These are phyloP conservation scores for Mastacembelus armatus DNA, from an alignment of 2,797 vertebrate genomes.

Conservation along the genomic window DNA sequence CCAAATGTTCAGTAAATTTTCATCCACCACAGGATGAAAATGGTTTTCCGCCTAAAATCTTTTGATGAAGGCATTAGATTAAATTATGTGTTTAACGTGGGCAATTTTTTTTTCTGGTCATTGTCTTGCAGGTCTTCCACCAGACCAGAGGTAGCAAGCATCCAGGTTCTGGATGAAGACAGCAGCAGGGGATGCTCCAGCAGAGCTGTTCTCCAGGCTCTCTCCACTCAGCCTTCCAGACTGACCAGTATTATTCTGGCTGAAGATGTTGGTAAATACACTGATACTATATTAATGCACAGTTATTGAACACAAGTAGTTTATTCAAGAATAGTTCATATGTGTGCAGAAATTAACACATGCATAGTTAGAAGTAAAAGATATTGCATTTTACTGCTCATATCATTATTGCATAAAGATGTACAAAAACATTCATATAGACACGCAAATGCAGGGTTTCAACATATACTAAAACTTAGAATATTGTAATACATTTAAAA, in stretches of 20 bases:
- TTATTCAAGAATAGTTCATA: background rate
- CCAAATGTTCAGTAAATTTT: too few relatives aligned
- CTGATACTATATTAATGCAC: background rate
- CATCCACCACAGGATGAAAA: too few relatives aligned
- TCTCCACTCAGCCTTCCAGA: slow-evolving; percentile 86
- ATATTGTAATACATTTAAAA: background rate
- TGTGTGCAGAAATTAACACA: background rate
- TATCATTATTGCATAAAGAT: too few relatives aligned
- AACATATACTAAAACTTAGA: too few relatives aligned
- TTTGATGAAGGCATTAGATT: too few relatives aligned
- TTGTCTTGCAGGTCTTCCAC: slow-evolving; percentile 88
- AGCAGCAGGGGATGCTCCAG: slow-evolving; percentile 87
- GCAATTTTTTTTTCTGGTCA: background rate
- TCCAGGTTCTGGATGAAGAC: slow-evolving; percentile 84
- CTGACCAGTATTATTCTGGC: slow-evolving; percentile 95
- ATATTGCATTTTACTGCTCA: background rate
- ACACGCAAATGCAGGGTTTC: too few relatives aligned
- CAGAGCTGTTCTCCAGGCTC: slow-evolving; percentile 91
- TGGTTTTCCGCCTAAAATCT: too few relatives aligned
- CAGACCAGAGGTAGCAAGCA: slow-evolving; percentile 93
- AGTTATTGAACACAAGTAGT: background rate
- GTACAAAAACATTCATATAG: too few relatives aligned
- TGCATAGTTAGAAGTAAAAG: too few relatives aligned
- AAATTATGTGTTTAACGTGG: too few relatives aligned
- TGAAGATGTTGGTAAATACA: slow-evolving; percentile 90